These are phyloP conservation scores for Poeciliopsis turrubarensis DNA, from an alignment of 2,113 vertebrate species.

Conservation along the genomic window DNA sequence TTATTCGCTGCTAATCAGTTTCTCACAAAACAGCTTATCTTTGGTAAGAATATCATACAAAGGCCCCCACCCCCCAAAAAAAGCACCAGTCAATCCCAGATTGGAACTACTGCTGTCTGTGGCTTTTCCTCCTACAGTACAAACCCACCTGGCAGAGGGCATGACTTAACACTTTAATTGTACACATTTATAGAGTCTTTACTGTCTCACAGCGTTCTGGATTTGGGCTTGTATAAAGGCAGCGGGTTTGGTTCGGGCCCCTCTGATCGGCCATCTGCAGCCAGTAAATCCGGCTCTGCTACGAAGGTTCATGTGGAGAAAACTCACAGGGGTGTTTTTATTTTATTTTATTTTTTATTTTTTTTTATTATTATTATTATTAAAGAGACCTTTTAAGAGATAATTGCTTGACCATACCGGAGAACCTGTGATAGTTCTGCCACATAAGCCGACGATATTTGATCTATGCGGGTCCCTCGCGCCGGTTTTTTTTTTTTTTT, in stretches of 20 bases:
- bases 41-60: background rate
- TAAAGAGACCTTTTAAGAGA: slow-evolving; percentile 72
- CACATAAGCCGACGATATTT: slow-evolving; percentile 46
- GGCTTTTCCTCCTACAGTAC: slow-evolving; percentile 41
- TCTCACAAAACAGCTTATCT: background rate
- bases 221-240: slow-evolving; percentile 68
- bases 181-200: slow-evolving; percentile 64
- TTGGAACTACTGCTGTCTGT: slow-evolving; percentile 42
- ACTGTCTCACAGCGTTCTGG: slow-evolving; percentile 47
- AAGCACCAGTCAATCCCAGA: background rate
- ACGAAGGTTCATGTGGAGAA: slow-evolving; percentile 68
- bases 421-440: slow-evolving; percentile 60
- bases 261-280: slow-evolving; percentile 71
- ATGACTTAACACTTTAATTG: slow-evolving; percentile 60
- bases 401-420: slow-evolving; percentile 74
- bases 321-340: slow-evolving; percentile 66
- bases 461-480: slow-evolving; percentile 41
- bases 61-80: background rate
- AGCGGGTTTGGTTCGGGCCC: slow-evolving; percentile 45
- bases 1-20: slow-evolving; percentile 2
- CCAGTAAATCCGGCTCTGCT: slow-evolving; percentile 74
- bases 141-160: slow-evolving; percentile 52
- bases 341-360: slow-evolving; percentile 42
- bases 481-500: background rate
- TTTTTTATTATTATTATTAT: too few species aligned